These are phyloP conservation scores for Argynnis bischoffii DNA, from an alignment of 2,888 invertebrate species.

Conservation along the genomic window DNA sequence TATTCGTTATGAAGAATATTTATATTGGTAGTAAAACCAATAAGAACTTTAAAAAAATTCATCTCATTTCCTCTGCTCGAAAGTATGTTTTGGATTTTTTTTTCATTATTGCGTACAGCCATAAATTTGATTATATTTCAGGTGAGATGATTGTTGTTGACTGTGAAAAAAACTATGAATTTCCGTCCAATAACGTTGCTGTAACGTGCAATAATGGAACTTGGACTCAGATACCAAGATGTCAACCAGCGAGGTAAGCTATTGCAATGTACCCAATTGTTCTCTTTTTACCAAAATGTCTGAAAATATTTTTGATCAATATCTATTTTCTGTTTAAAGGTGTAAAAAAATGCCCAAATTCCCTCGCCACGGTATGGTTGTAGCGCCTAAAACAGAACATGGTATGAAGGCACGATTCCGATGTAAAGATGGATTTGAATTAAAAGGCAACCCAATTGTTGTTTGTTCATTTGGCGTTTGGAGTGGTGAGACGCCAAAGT, in stretches of 20 bases:
- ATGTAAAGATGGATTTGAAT: slow-evolving; percentile 95
- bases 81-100: neutral
- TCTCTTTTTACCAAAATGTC: neutral
- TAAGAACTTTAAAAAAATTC: no score
- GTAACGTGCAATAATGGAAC: slow-evolving; percentile 97
- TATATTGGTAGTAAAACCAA: no score
- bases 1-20: no score
- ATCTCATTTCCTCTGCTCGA: no score
- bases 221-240: slow-evolving; percentile 96
- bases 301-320: neutral
- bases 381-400: slow-evolving; percentile 98
- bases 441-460: slow-evolving; percentile 90
- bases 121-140: slow-evolving; percentile 43
- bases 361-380: slow-evolving; percentile 96
- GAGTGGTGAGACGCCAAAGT: slow-evolving; percentile 94
- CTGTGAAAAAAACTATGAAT: slow-evolving; percentile 93
- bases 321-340: slow-evolving; percentile 65
- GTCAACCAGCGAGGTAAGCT: slow-evolving; percentile 88
- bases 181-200: slow-evolving; percentile 87
- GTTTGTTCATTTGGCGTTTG: slow-evolving; percentile 97
- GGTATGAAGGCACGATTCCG: slow-evolving; percentile 96
- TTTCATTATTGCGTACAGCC: neutral
- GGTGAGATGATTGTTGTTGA: slow-evolving; percentile 84
- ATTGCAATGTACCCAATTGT: neutral
- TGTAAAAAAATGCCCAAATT: slow-evolving; percentile 92